These are phyloP conservation scores for Smutsia gigantea DNA, from an alignment of 2,797 vertebrate genomes.

Conservation along the genomic window DNA sequence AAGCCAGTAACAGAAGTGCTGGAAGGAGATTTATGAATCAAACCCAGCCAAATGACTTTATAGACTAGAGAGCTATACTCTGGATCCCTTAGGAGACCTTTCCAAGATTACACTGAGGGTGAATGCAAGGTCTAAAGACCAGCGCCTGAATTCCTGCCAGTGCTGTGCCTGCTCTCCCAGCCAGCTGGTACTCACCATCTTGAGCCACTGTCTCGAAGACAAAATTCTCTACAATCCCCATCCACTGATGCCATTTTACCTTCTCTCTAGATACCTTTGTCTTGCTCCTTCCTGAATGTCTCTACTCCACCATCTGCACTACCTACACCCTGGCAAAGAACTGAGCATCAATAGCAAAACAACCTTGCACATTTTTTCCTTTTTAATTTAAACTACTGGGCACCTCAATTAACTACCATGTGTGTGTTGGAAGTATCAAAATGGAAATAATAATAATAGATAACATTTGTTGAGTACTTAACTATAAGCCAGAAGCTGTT, in stretches of 20 bases:
- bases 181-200: background rate
- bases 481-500: background rate
- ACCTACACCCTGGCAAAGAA: background rate
- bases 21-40: background rate
- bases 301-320: background rate
- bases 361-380: background rate
- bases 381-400: background rate
- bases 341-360: background rate
- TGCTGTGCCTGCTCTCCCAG: background rate
- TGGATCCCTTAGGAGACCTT: background rate
- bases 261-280: background rate
- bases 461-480: background rate
- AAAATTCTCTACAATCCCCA: background rate
- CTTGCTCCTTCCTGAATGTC: background rate
- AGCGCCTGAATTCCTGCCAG: background rate
- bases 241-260: background rate
- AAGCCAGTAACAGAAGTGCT: background rate
- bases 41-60: background rate
- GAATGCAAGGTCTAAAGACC: background rate
- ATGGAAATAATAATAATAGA: slow-evolving; percentile 5
- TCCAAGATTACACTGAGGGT: background rate
- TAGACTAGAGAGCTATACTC: background rate
- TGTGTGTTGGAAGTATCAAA: background rate
- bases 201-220: background rate
- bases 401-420: background rate